Evolutionary conservation across 2,797 vertebrate genomes (phyloP).

Genomic region (Podarcis lilfordi): DNA sequence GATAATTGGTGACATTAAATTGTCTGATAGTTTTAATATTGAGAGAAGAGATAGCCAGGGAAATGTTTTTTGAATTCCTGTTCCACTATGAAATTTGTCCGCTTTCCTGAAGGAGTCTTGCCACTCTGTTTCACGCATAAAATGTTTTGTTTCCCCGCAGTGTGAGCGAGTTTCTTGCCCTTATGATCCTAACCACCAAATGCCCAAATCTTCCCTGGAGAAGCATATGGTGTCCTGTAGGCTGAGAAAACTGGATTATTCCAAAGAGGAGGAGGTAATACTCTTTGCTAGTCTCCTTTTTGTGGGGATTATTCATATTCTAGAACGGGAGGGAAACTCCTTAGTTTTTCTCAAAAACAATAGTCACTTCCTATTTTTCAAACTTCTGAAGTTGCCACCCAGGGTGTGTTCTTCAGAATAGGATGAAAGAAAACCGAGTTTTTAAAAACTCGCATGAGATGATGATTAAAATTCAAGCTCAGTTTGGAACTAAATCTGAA

Average conservation of each 20-base stretch:
- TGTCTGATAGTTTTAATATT: background rate
- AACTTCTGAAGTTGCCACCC: background rate
- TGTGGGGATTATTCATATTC: background rate
- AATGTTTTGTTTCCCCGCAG: constrained; percentile 38
- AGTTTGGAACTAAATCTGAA: background rate
- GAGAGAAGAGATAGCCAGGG: background rate
- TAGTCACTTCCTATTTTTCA: background rate
- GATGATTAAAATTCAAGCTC: too few relatives aligned
- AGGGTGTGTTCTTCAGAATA: background rate
- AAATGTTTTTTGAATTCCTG: too few relatives aligned
- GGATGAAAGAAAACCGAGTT: background rate
- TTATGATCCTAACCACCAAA: constrained; percentile 86
- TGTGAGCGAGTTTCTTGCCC: constrained; percentile 85
- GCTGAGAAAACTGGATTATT: constrained; percentile 85
- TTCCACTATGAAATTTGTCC: background rate
- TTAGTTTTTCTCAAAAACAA: background rate
- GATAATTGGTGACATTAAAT: background rate
- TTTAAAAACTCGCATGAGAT: background rate
- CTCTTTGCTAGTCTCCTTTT: background rate
- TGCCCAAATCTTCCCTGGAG: constrained; percentile 84
- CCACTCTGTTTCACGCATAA: background rate
- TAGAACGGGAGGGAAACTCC: background rate
- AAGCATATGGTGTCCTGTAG: constrained; percentile 84
- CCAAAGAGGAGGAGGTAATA: constrained; percentile 87
- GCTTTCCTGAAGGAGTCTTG: background rate